Conservation (phyloP, 2,113 vertebrate species). For the Psittacula cyanocephala region DNA sequence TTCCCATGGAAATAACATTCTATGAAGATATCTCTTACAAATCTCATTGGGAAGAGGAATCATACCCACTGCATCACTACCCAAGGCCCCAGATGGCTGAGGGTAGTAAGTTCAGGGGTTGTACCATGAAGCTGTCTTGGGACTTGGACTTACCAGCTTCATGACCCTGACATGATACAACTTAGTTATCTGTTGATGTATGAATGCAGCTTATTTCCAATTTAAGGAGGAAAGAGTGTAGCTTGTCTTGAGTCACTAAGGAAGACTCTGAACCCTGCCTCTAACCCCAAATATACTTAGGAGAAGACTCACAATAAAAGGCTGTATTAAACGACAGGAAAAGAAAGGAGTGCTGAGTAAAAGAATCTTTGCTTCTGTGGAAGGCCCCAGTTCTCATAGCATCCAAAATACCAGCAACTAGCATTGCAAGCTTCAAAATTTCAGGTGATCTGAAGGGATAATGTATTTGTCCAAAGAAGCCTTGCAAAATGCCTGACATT, state of each 20-base stretch:
- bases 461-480: not conserved
- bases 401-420: not conserved
- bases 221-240: rapidly evolving
- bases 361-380: not conserved
- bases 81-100: not conserved
- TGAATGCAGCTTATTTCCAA: not conserved
- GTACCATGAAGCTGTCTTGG: not conserved
- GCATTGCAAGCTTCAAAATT: not conserved
- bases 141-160: not conserved
- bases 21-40: not conserved
- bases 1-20: not conserved
- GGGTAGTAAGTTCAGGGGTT: not conserved
- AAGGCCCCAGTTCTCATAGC: not conserved
- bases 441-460: not conserved
- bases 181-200: not conserved
- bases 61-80: not conserved
- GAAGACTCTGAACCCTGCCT: not conserved
- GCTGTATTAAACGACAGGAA: not conserved
- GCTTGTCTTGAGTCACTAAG: not conserved
- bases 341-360: not conserved
- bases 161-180: not conserved
- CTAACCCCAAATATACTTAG: not conserved
- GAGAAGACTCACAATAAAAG: not conserved
- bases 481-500: not conserved
- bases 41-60: not conserved